These are phyloP conservation scores for Andrena flavipes DNA, from an alignment of 2,888 invertebrate genomes.

Conservation along the genomic window DNA sequence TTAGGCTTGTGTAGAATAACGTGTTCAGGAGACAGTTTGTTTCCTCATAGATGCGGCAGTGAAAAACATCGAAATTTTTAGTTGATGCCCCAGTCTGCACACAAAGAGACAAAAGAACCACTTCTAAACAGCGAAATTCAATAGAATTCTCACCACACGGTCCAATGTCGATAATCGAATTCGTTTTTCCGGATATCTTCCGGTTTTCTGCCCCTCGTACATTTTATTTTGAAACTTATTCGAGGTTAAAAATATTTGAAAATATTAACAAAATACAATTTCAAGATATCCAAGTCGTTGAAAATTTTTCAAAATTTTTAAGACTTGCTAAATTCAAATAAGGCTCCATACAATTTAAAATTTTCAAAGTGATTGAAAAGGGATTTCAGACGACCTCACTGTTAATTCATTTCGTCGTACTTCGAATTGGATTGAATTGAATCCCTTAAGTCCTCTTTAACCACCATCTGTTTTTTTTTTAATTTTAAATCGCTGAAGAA, in stretches of 20 bases:
- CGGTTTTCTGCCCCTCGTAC: background rate
- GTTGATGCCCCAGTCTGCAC: background rate
- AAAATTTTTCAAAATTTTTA: background rate
- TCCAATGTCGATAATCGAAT: background rate
- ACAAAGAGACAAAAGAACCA: slow-evolving; percentile 7
- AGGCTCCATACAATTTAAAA: background rate
- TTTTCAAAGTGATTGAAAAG: background rate
- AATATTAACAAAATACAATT: background rate
- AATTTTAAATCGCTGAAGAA: too few species aligned
- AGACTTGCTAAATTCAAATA: background rate
- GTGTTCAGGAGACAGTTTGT: background rate
- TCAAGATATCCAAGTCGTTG: too few species aligned
- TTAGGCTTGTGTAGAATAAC: too few species aligned
- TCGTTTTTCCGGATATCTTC: background rate
- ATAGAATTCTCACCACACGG: slow-evolving; percentile 17
- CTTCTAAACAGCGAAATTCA: slow-evolving; percentile 36
- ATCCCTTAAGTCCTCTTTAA: too few species aligned
- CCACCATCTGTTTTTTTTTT: too few species aligned
- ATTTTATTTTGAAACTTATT: background rate
- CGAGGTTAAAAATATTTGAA: background rate
- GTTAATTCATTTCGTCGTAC: background rate
- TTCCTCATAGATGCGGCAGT: background rate
- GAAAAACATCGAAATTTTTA: background rate
- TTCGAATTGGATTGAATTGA: background rate
- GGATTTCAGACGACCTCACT: background rate